Base-by-base conservation (phyloP, 1,140 invertebrate genomes). In the Zaprionus camerounensis region DNA sequence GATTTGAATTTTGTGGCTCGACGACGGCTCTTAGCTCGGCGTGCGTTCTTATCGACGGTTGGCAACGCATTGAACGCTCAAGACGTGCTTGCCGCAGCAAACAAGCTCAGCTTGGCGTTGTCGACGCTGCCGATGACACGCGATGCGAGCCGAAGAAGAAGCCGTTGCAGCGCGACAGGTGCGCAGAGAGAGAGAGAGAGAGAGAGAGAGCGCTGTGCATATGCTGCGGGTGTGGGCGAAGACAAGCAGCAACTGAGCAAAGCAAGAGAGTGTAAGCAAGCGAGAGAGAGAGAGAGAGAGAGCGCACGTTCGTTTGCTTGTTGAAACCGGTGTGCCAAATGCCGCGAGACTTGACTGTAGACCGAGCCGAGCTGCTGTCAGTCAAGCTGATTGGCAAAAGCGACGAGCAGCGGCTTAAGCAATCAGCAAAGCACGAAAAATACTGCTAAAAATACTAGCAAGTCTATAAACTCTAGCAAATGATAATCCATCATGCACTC, bases 11-110 rank as follows among this genome's bases (percentile, higher is more conserved):
- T 34, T 11, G 31, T 34, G 31, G 31, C 31, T 51, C n/a, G n/a
- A 4, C 15, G 5, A n/a, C 53, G 57, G 53, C 53, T 20, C 53
- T 84, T 20, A 20, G 24, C 46, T 24, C 12, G 5, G 76, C 82
- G 77, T 90, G 82, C 82, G 76, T 87, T 90, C 82, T 90, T 87
- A 91, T 82, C 86, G 86, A 82, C 86, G 82, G 73, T 69, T 82
- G 49, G 80, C 80, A 87, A 81, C 86, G 85, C 79, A 82, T 91
- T 91, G 85, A 90, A 90, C 65, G 63, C 79, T 78, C 69, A 75
- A 91, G 80, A 90, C 86, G 76, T 79, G 86, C 79, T 66, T 62
- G 73, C 61, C 69, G 53, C 64, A 66, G 41, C 72, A 20, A 41
- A 31, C 77, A 68, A 71, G 70, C 58, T 66, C 17, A 65, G 49